Percentiles rank a stretch among this genome's conserved stretches.
Conservation (phyloP, 92 coral and sea anemone species). For the Virgularia gustaviana region DNA sequence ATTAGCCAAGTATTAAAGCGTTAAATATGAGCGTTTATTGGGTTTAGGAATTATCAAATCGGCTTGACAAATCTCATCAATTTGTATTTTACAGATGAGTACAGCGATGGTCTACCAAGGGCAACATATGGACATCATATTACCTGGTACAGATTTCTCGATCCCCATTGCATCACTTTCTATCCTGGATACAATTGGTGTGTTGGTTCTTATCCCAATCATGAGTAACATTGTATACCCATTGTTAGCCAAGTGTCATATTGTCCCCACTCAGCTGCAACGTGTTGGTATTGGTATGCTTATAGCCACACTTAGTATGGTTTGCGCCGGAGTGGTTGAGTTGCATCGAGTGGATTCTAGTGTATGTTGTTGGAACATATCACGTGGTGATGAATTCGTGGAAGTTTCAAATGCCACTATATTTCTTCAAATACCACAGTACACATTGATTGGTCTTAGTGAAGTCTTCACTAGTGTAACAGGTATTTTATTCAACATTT, state of each 20-base stretch:
- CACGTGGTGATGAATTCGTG: conserved; percentile 2
- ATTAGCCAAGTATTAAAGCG: no score
- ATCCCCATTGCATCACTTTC: conserved; percentile 70
- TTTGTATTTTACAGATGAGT: conserved; percentile 73
- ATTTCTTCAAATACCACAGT: conserved; percentile 90
- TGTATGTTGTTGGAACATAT: background rate
- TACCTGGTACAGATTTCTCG: conserved; percentile 35
- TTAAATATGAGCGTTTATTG: no score
- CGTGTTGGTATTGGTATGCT: conserved; percentile 87
- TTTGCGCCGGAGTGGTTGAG: conserved; percentile 74
- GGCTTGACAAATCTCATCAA: no score
- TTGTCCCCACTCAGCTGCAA: conserved; percentile 68
- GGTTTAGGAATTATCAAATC: no score
- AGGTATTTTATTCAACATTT: no score
- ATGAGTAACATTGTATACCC: conserved; percentile 85
- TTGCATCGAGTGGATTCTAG: conserved; percentile 23
- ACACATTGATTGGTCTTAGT: conserved; percentile 75
- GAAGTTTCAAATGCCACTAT: conserved; percentile 61
- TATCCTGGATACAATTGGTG: conserved; percentile 50
- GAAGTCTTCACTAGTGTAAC: conserved; percentile 77
- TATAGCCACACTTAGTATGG: conserved; percentile 72
- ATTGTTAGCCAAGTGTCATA: conserved; percentile 49
- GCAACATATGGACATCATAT: conserved; percentile 63
- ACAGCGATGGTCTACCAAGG: conserved; percentile 81
- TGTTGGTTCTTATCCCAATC: conserved; percentile 71